Base-by-base conservation (phyloP, 30 jellyfish, hydroid and myxozoan species). In the Chrysaora quinquecirrha region DNA sequence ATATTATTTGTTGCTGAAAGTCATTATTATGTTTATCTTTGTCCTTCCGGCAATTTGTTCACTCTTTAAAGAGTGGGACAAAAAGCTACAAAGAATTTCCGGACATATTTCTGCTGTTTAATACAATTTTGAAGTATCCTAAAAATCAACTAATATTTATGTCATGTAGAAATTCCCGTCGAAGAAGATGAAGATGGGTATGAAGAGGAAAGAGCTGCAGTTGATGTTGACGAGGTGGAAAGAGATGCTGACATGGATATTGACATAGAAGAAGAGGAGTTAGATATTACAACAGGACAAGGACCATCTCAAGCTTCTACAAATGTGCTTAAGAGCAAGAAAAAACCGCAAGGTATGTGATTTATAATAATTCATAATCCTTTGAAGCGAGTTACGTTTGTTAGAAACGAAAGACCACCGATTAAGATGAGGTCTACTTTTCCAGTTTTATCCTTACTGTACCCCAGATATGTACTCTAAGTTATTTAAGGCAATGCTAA, bases 121-220 rank as follows among this genome's bases (percentile, higher is more conserved):
- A 52, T 10, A 52, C 68, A 52, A 52, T 52, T 52, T 52, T 16
- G 68, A 52, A n/a, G 68, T 25, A 52, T 52, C 68, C 68, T 52
- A 52, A 52, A 25, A 52, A 52, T 52, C 68, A 52, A 52, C 68
- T 4, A 52, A 52, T 25, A 9, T 4, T 52, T 52, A 52, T 52
- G 68, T 52, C 68, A 52, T 52, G 68, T 52, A 52, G 68, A 52
- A 52, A 52, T 52, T 52, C 68, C 68, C 27, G 24, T 52, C 29
- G 68, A 10, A 25, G 68, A 52, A 52, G 68, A 52, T 52, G 68
- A 52, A 52, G 68, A n/a, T n/a, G n/a, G n/a, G n/a, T n/a, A n/a
- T n/a, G n/a, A 52, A 52, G 68, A 52, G 68, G 68, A 52, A 52
- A 52, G 68, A 4, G 68, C 68, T 52, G 68, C 68, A 52, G 68